Conservation (phyloP, 2,888 invertebrate species). For the Ectobius pallidus region DNA sequence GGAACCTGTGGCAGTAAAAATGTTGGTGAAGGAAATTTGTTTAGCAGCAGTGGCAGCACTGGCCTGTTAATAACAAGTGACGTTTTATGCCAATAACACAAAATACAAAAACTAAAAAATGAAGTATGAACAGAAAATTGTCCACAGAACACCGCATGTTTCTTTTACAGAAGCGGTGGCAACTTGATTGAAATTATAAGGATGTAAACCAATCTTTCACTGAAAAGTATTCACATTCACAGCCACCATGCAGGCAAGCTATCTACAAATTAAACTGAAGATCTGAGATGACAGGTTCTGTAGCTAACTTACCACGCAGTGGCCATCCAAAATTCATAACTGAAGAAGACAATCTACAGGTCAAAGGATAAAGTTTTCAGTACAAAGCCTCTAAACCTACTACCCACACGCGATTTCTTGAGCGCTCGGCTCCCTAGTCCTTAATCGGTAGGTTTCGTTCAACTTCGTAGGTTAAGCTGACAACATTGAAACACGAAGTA, state of each 20-base stretch:
- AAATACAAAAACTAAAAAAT: neutral
- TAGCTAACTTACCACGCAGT: neutral
- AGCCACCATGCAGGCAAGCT: neutral
- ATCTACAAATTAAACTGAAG: neutral
- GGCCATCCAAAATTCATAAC: neutral
- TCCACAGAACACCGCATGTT: neutral
- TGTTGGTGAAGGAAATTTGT: too few relatives aligned
- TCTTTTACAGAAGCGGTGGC: neutral
- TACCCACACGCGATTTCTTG: too few relatives aligned
- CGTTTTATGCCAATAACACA: neutral
- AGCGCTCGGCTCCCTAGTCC: too few relatives aligned
- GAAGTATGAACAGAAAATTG: too few relatives aligned
- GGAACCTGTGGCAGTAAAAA: too few relatives aligned
- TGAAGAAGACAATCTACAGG: neutral
- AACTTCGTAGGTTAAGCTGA: too few relatives aligned
- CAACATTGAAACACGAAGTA: too few relatives aligned
- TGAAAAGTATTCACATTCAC: neutral
- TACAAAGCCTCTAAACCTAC: too few relatives aligned
- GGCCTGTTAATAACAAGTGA: neutral
- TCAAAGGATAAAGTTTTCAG: too few relatives aligned
- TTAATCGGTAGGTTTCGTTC: too few relatives aligned
- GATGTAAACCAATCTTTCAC: neutral
- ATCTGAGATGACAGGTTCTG: too few relatives aligned
- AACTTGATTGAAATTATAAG: neutral
- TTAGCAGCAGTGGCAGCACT: neutral